Base-by-base conservation (phyloP, 2,113 vertebrate genomes). In the Tupaia chinensis region DNA sequence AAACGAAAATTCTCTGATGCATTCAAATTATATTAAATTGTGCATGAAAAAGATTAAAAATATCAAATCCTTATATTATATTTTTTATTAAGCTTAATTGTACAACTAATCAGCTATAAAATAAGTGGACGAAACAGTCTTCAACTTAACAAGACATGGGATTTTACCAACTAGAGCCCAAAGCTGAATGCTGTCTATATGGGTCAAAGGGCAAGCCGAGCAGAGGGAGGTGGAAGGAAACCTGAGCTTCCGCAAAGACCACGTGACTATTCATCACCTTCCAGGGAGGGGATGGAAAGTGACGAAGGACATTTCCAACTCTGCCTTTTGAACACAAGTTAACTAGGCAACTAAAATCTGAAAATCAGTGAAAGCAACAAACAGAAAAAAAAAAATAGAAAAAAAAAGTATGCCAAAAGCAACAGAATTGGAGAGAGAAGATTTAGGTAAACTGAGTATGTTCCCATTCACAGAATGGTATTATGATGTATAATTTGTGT, bases 51-150 rank as follows among this genome's bases (percentile, higher is more conserved):
- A 44, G 4, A 6, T 22, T 60, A 19, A 89, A 96, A 97, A 70
- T 25, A 66, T 32, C 44, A 27, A 56, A 53, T n/a, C 23, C 7
- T 70, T 73, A 14, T 56, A 70, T 77, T 87, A 58, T 3, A 23
- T 54, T 77, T 80, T 80, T 93, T 68, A 60, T n/a, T 72, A 53
- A 89, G 74, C n/a, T 89, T 79, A 77, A 88, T 90, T 87, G 23
- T 72, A 53, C 10, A 72, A 82, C 20, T 87, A 90, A 87, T 87
- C 88, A 95, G n/a, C 73, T n/a, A n/a, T 66, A 34, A 92, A 93
- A 79, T 34, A 85, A 72, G 23, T 17, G 16, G 5, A 34, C 16
- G n/a, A 81, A 94, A 92, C 11, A 89, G 14, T 68, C 32, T 86
- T 87, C 53, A 63, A 69, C 53, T n/a, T 82, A 53, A 79, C 76